Evolutionary conservation across 2,797 vertebrate species (phyloP).

Genomic region (Cynopterus sphinx): DNA sequence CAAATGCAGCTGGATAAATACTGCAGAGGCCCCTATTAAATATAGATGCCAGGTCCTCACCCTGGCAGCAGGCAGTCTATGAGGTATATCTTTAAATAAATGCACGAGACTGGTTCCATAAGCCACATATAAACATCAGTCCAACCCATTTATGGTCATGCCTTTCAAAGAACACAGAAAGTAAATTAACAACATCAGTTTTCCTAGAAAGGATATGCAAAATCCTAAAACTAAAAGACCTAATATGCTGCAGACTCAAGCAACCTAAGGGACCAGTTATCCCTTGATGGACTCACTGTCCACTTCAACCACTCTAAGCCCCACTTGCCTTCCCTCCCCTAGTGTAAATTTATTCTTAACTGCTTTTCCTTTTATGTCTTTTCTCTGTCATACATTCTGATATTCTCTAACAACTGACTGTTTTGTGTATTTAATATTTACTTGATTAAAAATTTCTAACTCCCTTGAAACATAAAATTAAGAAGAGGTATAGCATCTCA

Average conservation of each 20-base stretch:
- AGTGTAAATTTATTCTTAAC: neutral
- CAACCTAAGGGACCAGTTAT: neutral
- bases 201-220: neutral
- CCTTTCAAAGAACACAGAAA: neutral
- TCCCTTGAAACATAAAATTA: neutral
- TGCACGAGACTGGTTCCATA: neutral
- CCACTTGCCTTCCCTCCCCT: neutral
- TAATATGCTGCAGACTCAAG: neutral
- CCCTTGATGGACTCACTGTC: no score
- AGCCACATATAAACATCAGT: neutral
- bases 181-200: neutral
- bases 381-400: neutral
- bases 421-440: conserved; percentile 7
- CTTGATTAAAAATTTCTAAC: neutral
- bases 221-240: neutral
- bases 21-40: neutral
- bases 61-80: neutral
- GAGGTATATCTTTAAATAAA: conserved; percentile 12
- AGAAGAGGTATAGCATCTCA: neutral
- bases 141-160: neutral
- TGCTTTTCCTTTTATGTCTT: neutral
- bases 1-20: conserved; percentile 49
- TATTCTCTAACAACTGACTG: neutral
- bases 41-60: neutral
- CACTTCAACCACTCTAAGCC: neutral